These are phyloP conservation scores for Aradophagus sp. DNA, from an alignment of 1,140 invertebrate species.

Conservation along the genomic window DNA sequence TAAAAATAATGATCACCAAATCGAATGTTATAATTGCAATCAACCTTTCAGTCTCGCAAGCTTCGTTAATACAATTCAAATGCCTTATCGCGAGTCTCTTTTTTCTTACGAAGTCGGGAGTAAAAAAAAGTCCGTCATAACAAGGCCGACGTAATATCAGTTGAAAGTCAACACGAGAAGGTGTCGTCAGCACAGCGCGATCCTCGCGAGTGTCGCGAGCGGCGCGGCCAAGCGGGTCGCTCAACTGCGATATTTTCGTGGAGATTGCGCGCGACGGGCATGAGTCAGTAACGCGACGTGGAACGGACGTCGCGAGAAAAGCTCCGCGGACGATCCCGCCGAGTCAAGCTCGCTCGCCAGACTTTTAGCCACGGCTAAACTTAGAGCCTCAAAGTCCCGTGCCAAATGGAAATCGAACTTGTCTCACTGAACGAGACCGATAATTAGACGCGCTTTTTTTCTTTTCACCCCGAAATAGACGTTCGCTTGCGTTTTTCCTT, in stretches of 20 bases:
- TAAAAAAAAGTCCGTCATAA: too few relatives aligned
- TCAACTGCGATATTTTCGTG: conserved; percentile 51
- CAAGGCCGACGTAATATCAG: too few relatives aligned
- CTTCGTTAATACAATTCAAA: too few relatives aligned
- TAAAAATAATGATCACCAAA: too few relatives aligned
- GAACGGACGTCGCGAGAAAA: conserved; percentile 25
- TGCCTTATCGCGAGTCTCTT: too few relatives aligned
- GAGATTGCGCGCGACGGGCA: conserved; percentile 50
- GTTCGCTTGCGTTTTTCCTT: conserved; percentile 4
- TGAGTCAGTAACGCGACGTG: conserved; percentile 51
- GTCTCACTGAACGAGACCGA: conserved; percentile 44
- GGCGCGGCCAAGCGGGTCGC: conserved; percentile 26
- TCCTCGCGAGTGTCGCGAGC: too few relatives aligned
- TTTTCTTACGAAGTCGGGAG: too few relatives aligned
- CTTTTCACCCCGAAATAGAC: conserved; percentile 41
- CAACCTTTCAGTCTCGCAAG: too few relatives aligned
- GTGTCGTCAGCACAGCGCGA: too few relatives aligned
- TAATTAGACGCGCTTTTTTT: conserved; percentile 32
- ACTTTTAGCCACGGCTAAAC: conserved; percentile 38
- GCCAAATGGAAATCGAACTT: conserved; percentile 56
- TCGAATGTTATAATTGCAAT: too few relatives aligned
- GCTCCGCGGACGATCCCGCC: conserved; percentile 30
- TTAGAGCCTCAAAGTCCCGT: conserved; percentile 39
- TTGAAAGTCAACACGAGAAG: too few relatives aligned
- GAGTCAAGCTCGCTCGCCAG: conserved; percentile 34